A percentile compares a stretch with the other conserved stretches of the same genome.
These are phyloP conservation scores for Andrena cerasifolii DNA, from an alignment of 1,140 invertebrate genomes.

Conservation along the genomic window DNA sequence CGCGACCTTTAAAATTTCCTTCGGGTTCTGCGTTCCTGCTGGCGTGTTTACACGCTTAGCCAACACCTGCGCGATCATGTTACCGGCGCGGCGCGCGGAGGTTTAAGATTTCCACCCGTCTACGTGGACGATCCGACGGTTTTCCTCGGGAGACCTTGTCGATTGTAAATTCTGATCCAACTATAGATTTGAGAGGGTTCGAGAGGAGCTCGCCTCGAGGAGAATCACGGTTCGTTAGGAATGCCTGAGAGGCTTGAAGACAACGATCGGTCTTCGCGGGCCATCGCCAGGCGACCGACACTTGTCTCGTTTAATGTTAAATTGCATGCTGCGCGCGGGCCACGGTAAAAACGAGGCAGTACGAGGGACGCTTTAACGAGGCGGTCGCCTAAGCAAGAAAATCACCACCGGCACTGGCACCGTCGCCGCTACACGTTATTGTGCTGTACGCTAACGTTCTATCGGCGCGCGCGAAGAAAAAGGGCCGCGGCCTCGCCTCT, in stretches of 20 bases:
- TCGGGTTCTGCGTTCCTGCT: slow-evolving; percentile 43
- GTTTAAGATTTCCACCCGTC: slow-evolving; percentile 45
- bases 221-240: too few relatives aligned
- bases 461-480: slow-evolving; percentile 4
- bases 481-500: neutral
- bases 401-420: neutral
- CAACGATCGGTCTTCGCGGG: neutral
- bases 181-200: too few relatives aligned
- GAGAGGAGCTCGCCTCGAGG: too few relatives aligned
- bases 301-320: slow-evolving; percentile 35
- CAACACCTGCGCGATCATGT: slow-evolving; percentile 66
- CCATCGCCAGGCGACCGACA: slow-evolving; percentile 11
- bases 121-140: slow-evolving; percentile 8
- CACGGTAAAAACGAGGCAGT: slow-evolving; percentile 15
- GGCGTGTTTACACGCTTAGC: slow-evolving; percentile 60
- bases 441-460: slow-evolving; percentile 9
- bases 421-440: slow-evolving; percentile 1
- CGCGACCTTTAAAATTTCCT: slow-evolving; percentile 79
- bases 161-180: too few relatives aligned
- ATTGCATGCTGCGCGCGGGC: slow-evolving; percentile 11
- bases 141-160: neutral
- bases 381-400: slow-evolving; percentile 17
- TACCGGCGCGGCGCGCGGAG: slow-evolving; percentile 25
- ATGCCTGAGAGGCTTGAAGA: too few relatives aligned
- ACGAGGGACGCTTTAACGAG: slow-evolving; percentile 31